Conservation (phyloP, 64 coral and sea anemone genomes). For the Cladopsammia gracilis region DNA sequence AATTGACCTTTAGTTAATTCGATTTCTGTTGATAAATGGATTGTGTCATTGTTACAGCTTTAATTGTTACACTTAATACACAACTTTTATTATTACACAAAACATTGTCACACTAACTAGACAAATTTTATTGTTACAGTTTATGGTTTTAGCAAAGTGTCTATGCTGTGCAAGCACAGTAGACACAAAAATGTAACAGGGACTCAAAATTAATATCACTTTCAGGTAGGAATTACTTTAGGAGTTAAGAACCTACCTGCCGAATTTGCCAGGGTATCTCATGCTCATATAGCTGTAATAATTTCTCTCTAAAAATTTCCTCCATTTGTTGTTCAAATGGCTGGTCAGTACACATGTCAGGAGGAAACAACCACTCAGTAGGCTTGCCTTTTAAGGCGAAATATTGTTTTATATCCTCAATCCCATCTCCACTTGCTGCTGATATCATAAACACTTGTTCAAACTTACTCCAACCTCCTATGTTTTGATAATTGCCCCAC, state of each 20-base stretch:
- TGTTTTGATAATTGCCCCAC: conserved; percentile 74
- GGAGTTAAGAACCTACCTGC: conserved; percentile 73
- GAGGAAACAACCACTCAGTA: conserved; percentile 73
- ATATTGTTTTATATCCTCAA: conserved; percentile 87
- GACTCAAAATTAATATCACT: no score
- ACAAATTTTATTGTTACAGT: no score
- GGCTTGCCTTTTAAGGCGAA: conserved; percentile 67
- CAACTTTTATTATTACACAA: no score
- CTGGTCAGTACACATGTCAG: conserved; percentile 73
- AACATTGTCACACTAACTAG: no score
- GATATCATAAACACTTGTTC: conserved; percentile 96
- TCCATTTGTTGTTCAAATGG: conserved; percentile 74
- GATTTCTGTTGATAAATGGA: no score
- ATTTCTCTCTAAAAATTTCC: conserved; percentile 96
- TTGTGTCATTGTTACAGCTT: no score
- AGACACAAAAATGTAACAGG: no score
- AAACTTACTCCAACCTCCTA: conserved; percentile 90
- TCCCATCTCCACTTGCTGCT: conserved; percentile 83
- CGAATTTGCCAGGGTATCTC: conserved; percentile 99
- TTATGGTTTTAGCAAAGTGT: no score
- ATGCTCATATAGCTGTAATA: conserved; percentile 95
- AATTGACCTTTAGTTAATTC: no score
- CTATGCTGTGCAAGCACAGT: no score
- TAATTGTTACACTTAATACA: no score
- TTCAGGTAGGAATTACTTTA: no score